Conservation (phyloP, 2,797 vertebrate genomes). For the Acanthopagrus latus region DNA sequence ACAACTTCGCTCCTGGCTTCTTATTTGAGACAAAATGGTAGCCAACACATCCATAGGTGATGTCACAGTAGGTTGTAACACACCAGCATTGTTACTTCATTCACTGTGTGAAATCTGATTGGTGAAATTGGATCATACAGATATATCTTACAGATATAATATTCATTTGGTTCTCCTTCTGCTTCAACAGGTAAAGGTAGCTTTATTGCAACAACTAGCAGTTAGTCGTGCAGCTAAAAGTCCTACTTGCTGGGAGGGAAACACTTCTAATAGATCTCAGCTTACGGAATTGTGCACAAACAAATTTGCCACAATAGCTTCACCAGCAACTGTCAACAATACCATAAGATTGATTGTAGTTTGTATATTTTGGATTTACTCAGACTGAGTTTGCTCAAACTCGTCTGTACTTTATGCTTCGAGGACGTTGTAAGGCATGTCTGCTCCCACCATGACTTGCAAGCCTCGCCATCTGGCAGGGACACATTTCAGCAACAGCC, state of each 20-base stretch:
- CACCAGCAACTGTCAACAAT: slow-evolving; percentile 8
- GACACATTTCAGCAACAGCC: slow-evolving; percentile 66
- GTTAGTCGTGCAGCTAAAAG: too few relatives aligned
- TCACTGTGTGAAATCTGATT: too few relatives aligned
- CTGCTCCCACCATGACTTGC: slow-evolving; percentile 51
- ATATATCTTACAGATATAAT: too few relatives aligned
- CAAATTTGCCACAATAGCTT: slow-evolving; percentile 12
- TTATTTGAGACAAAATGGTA: too few relatives aligned
- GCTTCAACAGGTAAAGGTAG: too few relatives aligned
- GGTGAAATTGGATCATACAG: too few relatives aligned
- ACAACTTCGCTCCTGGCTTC: too few relatives aligned
- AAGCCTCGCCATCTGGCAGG: slow-evolving; percentile 64
- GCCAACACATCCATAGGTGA: too few relatives aligned
- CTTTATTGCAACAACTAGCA: too few relatives aligned
- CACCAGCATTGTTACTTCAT: too few relatives aligned
- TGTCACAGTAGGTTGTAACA: too few relatives aligned
- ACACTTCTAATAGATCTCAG: neutral
- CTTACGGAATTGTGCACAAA: neutral
- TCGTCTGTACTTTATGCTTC: slow-evolving; percentile 37
- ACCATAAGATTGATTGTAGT: neutral
- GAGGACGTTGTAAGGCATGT: slow-evolving; percentile 51
- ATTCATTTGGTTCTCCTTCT: too few relatives aligned
- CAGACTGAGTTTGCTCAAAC: slow-evolving; percentile 19
- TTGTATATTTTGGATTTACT: slow-evolving; percentile 14
- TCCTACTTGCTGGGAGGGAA: neutral